Evolutionary conservation across 1,140 invertebrate species (phyloP).

Genomic region (Laupala kohalensis): DNA sequence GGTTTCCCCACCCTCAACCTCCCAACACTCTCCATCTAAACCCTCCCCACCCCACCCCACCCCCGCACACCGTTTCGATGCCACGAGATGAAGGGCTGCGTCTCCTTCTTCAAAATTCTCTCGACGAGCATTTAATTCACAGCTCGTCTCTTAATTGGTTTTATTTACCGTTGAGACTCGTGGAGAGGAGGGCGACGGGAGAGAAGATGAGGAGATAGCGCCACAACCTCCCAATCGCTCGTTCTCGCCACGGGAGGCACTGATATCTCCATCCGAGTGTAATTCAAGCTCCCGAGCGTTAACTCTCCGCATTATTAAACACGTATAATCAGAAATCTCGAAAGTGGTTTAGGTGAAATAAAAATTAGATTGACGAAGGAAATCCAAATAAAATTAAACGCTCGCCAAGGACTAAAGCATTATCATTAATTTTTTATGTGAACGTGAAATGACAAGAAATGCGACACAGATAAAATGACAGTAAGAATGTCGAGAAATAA

Average conservation of each 20-base stretch:
- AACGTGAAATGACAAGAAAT: too few species aligned
- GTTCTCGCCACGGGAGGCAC: not conserved
- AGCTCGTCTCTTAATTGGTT: not conserved
- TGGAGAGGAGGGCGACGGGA: not conserved
- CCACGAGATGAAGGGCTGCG: too few species aligned
- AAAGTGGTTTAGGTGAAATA: not conserved
- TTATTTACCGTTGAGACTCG: not conserved
- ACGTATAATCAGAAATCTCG: not conserved
- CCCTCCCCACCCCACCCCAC: not conserved
- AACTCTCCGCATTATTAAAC: not conserved
- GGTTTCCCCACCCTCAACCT: not conserved
- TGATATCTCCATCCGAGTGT: not conserved
- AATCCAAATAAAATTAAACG: too few species aligned
- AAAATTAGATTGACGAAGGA: too few species aligned
- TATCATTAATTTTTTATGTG: too few species aligned
- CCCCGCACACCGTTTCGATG: not conserved
- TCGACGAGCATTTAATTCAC: not conserved
- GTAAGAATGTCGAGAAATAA: too few species aligned
- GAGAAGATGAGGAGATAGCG: not conserved
- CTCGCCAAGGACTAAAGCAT: too few species aligned
- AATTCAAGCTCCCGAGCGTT: not conserved
- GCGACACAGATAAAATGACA: too few species aligned
- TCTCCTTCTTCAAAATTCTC: not conserved
- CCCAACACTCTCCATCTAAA: not conserved
- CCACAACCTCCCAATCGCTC: not conserved